Percentiles rank a stretch among this genome's conserved stretches.
Evolutionary conservation across 2,113 vertebrate genomes (phyloP).

Genomic region (Pungitius pungitius): DNA sequence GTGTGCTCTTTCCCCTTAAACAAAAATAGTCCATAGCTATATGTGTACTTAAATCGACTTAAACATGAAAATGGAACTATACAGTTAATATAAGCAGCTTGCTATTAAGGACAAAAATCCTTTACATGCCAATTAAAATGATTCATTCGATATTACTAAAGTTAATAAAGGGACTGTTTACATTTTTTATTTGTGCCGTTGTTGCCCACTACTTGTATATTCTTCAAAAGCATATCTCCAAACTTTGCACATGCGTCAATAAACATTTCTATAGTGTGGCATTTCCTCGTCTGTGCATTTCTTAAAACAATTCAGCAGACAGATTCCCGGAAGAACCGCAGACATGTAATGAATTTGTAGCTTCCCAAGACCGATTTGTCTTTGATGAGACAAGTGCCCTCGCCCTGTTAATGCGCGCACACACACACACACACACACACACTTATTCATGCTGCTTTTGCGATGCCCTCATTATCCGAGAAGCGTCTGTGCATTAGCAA

Average conservation of each 20-base stretch:
- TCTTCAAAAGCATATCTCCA: conserved; percentile 35
- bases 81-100: background rate
- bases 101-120: background rate
- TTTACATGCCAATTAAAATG: background rate
- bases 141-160: background rate
- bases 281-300: conserved; percentile 49
- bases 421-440: conserved; percentile 14
- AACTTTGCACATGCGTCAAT: conserved; percentile 64
- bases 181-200: conserved; percentile 41
- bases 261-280: conserved; percentile 65
- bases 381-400: conserved; percentile 57
- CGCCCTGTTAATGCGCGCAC: conserved; percentile 40
- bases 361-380: conserved; percentile 56
- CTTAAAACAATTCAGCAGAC: conserved; percentile 42
- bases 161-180: conserved; percentile 50
- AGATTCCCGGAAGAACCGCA: conserved; percentile 31
- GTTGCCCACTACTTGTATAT: conserved; percentile 38
- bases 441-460: conserved; percentile 34
- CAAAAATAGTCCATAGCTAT: conserved; percentile 8
- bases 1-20: conserved; percentile 12
- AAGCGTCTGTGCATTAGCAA: conserved; percentile 51
- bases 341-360: conserved; percentile 42
- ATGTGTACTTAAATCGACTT: conserved; percentile 12
- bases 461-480: conserved; percentile 7
- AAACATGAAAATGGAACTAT: conserved; percentile 44